Conservation (phyloP, 1,140 invertebrate species). For the Drosophila hydei region DNA sequence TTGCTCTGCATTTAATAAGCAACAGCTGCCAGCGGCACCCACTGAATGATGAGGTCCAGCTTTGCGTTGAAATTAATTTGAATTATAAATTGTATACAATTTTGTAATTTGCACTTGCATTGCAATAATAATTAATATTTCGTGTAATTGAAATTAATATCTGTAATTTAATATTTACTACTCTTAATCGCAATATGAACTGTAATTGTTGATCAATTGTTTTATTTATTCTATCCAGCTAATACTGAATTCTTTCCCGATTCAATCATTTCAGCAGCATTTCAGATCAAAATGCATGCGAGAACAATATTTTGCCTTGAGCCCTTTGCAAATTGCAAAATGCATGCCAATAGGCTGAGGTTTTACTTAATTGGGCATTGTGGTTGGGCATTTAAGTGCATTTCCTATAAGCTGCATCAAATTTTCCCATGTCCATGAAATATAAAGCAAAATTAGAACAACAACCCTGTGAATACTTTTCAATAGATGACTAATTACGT, state of each 20-base stretch:
- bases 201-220: background rate
- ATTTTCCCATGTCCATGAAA: conserved; percentile 54
- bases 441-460: conserved; percentile 38
- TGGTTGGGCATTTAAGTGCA: conserved; percentile 49
- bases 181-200: background rate
- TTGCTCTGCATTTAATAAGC: conserved; percentile 38
- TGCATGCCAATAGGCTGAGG: background rate
- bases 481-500: conserved; percentile 77
- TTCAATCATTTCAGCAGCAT: background rate
- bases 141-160: conserved; percentile 5
- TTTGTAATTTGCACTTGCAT: conserved; percentile 1
- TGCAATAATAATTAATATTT: conserved; percentile 13
- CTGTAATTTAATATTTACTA: background rate
- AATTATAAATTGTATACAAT: conserved; percentile 28
- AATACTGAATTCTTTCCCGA: background rate
- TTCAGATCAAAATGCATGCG: conserved; percentile 17
- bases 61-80: conserved; percentile 59
- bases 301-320: conserved; percentile 9
- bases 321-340: conserved; percentile 20
- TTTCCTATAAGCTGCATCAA: conserved; percentile 33
- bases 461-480: conserved; percentile 54
- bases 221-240: no score
- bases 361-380: conserved; percentile 35
- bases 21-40: conserved; percentile 41
- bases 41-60: conserved; percentile 52